A percentile compares a stretch with the other conserved stretches of the same genome.
Evolutionary conservation across 2,888 invertebrate species (phyloP).

Genomic region (Limnephilus marmoratus): DNA sequence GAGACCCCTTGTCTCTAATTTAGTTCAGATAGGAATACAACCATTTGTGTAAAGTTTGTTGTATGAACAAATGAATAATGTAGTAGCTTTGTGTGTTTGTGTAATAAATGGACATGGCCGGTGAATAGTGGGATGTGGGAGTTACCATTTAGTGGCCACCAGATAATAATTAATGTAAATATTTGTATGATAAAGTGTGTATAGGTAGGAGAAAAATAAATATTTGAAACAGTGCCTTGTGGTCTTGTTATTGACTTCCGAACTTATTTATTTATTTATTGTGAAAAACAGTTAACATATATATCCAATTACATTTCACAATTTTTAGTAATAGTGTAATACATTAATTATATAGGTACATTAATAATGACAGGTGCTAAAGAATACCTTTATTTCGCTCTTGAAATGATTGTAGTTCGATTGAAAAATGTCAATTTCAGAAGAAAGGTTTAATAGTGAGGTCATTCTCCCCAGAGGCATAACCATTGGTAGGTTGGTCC

Average conservation of each 20-base stretch:
- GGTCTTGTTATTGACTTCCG: not conserved
- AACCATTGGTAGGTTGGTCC: too few relatives aligned
- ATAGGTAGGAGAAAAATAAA: slow-evolving; percentile 66
- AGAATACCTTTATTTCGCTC: too few relatives aligned
- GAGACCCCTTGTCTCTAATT: slow-evolving; percentile 42
- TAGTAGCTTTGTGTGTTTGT: slow-evolving; percentile 58
- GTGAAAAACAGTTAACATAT: too few relatives aligned
- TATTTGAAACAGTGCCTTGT: slow-evolving; percentile 43
- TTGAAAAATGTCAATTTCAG: too few relatives aligned
- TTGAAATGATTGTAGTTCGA: too few relatives aligned
- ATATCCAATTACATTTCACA: too few relatives aligned
- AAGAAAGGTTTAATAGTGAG: too few relatives aligned
- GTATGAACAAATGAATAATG: slow-evolving; percentile 30
- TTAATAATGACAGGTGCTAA: too few relatives aligned
- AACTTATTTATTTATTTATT: too few relatives aligned
- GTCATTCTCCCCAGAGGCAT: too few relatives aligned
- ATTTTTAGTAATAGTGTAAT: too few relatives aligned
- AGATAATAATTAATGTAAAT: slow-evolving; percentile 59
- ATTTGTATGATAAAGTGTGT: slow-evolving; percentile 65
- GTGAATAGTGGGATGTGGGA: not conserved
- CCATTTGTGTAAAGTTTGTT: slow-evolving; percentile 44
- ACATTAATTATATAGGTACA: too few relatives aligned
- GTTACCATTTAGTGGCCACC: slow-evolving; percentile 26
- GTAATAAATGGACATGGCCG: slow-evolving; percentile 32
- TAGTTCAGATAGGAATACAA: slow-evolving; percentile 15